phyloP scores from a whole-genome alignment of 2,888 invertebrate genomes.

The Adelphocoris suturalis region DNA sequence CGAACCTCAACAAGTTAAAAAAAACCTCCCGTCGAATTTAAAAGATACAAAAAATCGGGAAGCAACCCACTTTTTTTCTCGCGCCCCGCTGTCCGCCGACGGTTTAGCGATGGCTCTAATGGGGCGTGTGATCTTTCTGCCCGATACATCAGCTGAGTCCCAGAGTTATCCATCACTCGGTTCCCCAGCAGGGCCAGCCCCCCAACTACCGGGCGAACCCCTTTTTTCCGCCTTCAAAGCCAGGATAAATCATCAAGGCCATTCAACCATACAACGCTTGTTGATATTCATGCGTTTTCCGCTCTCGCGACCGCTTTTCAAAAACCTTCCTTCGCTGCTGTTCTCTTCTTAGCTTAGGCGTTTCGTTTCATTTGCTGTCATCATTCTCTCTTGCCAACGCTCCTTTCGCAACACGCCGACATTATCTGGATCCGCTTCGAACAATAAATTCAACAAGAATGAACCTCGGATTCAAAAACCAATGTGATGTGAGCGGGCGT shows the following conservation, averaged over 20 bases:
- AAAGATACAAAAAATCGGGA: neutral
- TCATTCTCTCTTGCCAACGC: neutral
- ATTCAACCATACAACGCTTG: constrained; percentile 46
- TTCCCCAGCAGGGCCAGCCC: neutral
- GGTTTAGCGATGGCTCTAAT: constrained; percentile 48
- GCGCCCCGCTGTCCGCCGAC: neutral
- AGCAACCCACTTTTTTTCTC: constrained; percentile 3
- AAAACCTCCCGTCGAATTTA: too few relatives aligned
- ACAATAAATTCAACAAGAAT: too few relatives aligned
- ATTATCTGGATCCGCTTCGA: too few relatives aligned
- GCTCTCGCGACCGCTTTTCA: constrained; percentile 9
- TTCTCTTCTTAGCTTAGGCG: neutral
- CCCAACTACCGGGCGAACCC: neutral
- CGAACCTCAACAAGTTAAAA: too few relatives aligned
- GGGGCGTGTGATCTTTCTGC: constrained; percentile 55
- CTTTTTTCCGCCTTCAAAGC: constrained; percentile 2
- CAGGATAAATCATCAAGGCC: constrained; percentile 61
- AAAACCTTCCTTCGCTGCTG: neutral
- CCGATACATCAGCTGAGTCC: constrained; percentile 48
- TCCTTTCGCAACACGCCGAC: too few relatives aligned
- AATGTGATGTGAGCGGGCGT: too few relatives aligned
- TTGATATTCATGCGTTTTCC: constrained; percentile 45
- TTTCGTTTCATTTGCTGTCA: constrained; percentile 22
- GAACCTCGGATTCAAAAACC: too few relatives aligned
- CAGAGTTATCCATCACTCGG: constrained; percentile 55